Percentiles rank a stretch among this genome's conserved stretches.
These are phyloP conservation scores for Pituophis catenifer DNA, from an alignment of 2,113 vertebrate genomes.

Conservation along the genomic window DNA sequence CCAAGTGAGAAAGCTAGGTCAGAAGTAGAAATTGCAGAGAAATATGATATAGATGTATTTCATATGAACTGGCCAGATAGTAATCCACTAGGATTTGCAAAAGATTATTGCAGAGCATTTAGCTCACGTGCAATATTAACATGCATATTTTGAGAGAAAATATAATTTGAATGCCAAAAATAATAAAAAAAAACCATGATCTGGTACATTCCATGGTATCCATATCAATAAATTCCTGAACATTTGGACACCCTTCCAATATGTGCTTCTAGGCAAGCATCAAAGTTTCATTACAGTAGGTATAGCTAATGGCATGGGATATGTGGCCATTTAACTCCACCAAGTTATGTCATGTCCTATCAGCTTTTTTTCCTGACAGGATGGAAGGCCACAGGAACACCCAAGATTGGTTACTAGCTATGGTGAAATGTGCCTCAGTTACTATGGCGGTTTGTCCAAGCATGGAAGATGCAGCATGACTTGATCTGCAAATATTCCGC, in stretches of 20 bases:
- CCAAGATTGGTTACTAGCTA: constrained; percentile 24
- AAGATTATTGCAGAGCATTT: neutral
- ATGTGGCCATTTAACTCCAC: neutral
- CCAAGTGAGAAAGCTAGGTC: neutral
- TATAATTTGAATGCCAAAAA: neutral
- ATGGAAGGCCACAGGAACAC: neutral
- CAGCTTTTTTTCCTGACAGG: neutral
- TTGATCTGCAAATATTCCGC: constrained; percentile 50
- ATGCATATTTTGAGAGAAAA: neutral
- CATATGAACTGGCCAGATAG: neutral
- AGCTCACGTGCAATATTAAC: neutral
- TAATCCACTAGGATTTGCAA: neutral
- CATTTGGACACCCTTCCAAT: neutral
- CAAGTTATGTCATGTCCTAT: neutral
- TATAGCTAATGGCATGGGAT: neutral
- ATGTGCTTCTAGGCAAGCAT: neutral
- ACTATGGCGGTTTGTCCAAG: constrained; percentile 18
- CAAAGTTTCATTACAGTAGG: neutral
- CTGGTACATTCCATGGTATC: neutral
- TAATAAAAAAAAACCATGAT: neutral
- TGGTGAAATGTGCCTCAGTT: constrained; percentile 31
- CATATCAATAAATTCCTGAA: neutral
- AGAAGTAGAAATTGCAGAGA: neutral
- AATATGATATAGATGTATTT: neutral
- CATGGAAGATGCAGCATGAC: constrained; percentile 54